Percentiles rank a stretch among this genome's conserved stretches.
Evolutionary conservation across 2,797 vertebrate genomes (phyloP).

Genomic region (Heliangelus exortis): DNA sequence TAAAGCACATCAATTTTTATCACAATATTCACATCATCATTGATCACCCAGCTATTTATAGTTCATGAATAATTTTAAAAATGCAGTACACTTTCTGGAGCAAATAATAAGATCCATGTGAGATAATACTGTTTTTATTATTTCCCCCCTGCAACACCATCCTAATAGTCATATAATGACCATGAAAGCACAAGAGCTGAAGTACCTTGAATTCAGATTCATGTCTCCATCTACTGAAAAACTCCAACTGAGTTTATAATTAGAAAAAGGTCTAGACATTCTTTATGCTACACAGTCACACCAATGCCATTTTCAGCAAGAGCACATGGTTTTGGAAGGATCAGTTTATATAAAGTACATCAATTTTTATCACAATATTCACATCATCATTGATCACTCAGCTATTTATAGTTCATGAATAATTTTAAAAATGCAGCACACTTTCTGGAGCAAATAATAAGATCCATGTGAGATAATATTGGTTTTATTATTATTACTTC

Average conservation of each 20-base stretch:
- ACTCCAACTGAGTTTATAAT: background rate
- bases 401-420: background rate
- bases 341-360: background rate
- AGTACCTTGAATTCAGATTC: background rate
- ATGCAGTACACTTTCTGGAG: background rate
- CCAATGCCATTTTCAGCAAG: background rate
- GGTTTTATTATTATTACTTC: no score
- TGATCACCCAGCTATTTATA: background rate
- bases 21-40: background rate
- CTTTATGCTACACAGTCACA: background rate
- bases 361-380: background rate
- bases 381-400: background rate
- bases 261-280: background rate
- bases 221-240: background rate
- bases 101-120: background rate
- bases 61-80: background rate
- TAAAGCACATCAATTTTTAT: background rate
- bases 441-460: background rate
- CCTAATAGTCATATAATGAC: background rate
- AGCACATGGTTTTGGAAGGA: background rate
- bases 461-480: no score
- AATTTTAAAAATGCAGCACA: background rate
- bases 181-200: background rate
- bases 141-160: background rate
- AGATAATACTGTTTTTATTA: background rate